These are phyloP conservation scores for Pollimyrus isidori DNA, from an alignment of 2,113 vertebrate species.

Conservation along the genomic window DNA sequence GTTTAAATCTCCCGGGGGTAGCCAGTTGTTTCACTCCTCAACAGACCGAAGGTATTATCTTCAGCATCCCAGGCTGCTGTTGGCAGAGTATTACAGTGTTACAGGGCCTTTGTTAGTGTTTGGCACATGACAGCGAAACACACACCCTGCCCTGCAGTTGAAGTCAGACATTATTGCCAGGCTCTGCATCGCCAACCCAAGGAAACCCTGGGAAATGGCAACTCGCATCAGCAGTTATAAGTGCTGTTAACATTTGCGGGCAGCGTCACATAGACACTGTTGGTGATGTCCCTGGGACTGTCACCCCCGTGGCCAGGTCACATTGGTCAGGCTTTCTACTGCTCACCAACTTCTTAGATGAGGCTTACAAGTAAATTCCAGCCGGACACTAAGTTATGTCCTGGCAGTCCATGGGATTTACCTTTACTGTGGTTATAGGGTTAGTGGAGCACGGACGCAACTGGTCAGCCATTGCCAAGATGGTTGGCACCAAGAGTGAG, in stretches of 20 bases:
- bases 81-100: neutral
- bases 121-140: neutral
- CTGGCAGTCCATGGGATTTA: conserved; percentile 18
- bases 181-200: neutral
- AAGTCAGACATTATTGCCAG: neutral
- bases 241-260: neutral
- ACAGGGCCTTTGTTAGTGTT: conserved; percentile 10
- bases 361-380: conserved; percentile 29
- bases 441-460: conserved; percentile 92
- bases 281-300: neutral
- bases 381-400: conserved; percentile 15
- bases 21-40: neutral
- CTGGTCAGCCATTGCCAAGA: conserved; percentile 97
- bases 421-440: conserved; percentile 56
- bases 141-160: neutral
- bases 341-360: conserved; percentile 37
- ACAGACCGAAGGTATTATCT: neutral
- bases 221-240: neutral
- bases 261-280: neutral
- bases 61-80: neutral
- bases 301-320: neutral
- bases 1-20: neutral
- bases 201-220: neutral
- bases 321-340: conserved; percentile 19
- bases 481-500: conserved; percentile 97